A percentile compares a stretch with the other conserved stretches of the same genome.
Conservation (phyloP, 2,113 vertebrate species). For the Eublepharis macularius region DNA sequence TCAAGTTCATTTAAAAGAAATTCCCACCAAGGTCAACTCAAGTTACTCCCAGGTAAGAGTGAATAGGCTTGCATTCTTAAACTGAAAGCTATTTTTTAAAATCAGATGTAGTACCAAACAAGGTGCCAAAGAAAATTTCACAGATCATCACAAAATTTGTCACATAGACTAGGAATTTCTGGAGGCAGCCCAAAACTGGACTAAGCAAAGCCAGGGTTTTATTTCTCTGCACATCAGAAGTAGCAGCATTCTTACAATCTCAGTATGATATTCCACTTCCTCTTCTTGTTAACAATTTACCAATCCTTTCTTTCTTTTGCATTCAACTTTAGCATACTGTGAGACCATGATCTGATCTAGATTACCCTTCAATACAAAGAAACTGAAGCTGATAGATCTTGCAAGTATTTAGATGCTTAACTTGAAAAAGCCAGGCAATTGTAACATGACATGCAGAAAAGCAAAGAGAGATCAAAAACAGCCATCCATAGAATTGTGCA, state of each 20-base stretch:
- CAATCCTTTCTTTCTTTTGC: background rate
- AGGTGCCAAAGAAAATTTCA: background rate
- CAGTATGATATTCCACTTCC: background rate
- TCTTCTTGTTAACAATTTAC: slow-evolving; percentile 1
- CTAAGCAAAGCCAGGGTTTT: background rate
- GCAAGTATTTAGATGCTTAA: background rate
- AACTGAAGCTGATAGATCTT: background rate
- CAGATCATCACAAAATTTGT: background rate
- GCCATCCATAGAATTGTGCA: background rate
- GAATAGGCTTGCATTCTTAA: background rate
- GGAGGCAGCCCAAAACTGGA: background rate
- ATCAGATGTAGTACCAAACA: background rate
- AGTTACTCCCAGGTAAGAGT: background rate
- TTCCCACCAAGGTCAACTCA: background rate
- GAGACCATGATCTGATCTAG: background rate
- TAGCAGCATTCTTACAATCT: background rate
- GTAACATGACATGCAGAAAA: background rate
- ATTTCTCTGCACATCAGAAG: background rate
- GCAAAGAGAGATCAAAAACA: background rate
- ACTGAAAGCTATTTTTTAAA: slow-evolving; percentile 21
- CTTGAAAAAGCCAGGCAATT: background rate
- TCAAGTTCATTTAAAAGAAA: background rate
- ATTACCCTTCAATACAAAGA: background rate
- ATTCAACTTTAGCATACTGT: background rate
- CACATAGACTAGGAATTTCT: background rate